A percentile compares a stretch with the other conserved stretches of the same genome.
Conservation (phyloP, 2,797 vertebrate genomes). For the Sebastes minor region DNA sequence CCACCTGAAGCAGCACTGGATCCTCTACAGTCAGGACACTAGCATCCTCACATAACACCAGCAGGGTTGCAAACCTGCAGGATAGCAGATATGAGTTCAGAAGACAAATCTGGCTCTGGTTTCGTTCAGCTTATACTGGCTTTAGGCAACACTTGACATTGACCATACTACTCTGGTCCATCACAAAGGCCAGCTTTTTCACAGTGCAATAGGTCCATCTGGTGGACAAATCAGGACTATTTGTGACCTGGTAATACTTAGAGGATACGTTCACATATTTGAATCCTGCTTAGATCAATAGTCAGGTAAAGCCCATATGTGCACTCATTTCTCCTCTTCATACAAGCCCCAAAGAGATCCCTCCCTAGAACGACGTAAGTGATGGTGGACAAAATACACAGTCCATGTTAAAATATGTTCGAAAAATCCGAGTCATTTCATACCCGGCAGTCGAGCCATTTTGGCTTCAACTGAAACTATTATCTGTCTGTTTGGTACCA, state of each 20-base stretch:
- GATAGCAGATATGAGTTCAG: not conserved
- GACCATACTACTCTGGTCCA: not conserved
- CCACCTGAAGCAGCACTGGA: not conserved
- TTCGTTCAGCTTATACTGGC: not conserved
- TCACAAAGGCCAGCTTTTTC: not conserved
- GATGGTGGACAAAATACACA: not conserved
- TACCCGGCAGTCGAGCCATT: no score
- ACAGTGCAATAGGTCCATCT: conserved; percentile 63
- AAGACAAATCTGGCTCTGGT: not conserved
- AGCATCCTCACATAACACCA: not conserved
- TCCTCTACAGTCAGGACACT: not conserved
- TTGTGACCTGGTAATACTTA: not conserved
- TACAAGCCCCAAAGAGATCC: not conserved
- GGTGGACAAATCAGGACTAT: conserved; percentile 50
- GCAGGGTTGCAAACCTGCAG: not conserved
- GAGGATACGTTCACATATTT: not conserved
- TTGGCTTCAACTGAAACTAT: not conserved
- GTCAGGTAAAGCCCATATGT: not conserved
- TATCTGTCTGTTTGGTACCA: not conserved
- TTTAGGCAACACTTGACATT: not conserved
- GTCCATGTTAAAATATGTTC: not conserved
- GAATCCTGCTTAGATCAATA: not conserved
- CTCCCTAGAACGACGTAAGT: not conserved
- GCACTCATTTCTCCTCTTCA: not conserved
- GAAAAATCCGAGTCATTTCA: no score